Evolutionary conservation across 2,113 vertebrate genomes (phyloP), one percentile per base, ranked within the genome.

Genomic region (Nothocercus nigrocapillus): DNA sequence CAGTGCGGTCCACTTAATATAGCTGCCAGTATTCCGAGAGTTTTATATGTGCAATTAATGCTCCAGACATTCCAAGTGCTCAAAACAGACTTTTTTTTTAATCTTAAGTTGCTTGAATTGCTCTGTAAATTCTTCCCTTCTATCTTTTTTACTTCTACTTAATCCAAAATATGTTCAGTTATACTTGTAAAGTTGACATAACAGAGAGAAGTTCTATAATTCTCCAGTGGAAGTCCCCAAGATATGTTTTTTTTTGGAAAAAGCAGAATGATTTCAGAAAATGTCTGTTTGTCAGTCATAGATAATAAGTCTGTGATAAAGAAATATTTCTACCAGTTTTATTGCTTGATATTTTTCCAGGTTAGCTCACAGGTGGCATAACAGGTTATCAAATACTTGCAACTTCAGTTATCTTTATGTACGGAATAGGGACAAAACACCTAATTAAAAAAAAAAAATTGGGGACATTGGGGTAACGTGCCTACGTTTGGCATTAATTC

Each of bases 1-100:
- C 24, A 28, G 28, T 51, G 64, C 56, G 83, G n/a, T 70, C 62
- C 79, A 62, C 17, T 82, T 91, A 59, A 6, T 74, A 9, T 63
- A 62, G 56, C 14, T 90, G 64, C 34, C 47, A 81, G 13, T 88
- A 59, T 86, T 86, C 76, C 13, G n/a, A 74, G 14, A 25, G 24
- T 19, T 94, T 64, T 81, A 59, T 74, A 78, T 78, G 54, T 80
- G 66, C 88, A 77, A 67, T 86, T 90, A 47, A 47, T 94, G 45
- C 8, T 83, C 16, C 47, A 76, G 36, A 45, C 8, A 42, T 9
- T 90, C 4, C 4, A 27, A 6, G 25, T 81, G 16, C 22, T 77
- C 56, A 72, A 75, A 93, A 28, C 27, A 51, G 49, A 45, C 63
- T 25, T 20, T 19, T 66, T 72, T 86, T 53, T 25, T 53, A 25